Base-by-base conservation (phyloP, 2,888 invertebrate genomes). In the Apotomis capreana region DNA sequence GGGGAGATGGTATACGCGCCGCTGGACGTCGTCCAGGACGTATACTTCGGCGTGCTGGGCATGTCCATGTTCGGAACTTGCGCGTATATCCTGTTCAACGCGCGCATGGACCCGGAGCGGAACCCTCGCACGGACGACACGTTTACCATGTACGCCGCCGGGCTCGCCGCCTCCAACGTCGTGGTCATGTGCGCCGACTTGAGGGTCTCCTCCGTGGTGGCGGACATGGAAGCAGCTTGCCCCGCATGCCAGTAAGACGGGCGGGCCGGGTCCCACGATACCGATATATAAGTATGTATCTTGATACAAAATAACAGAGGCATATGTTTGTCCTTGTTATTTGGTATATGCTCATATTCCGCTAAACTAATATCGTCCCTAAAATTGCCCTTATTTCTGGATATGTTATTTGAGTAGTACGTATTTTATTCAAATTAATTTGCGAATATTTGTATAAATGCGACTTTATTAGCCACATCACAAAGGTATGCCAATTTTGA, bases 1-100 rank as follows among this genome's bases (percentile, higher is more conserved):
- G 92, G 92, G 68, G 92, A 93, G 81, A 86, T 91, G 84, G 79
- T 91, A 75, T 88, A 90, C 78, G 88, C 90, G 64, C 92, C 91
- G 37, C 79, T 93, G 81, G 92, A 93, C 77, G 87, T 93, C 72
- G 89, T 92, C 44, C 92, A 92, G 81, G 92, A 93, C 78, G 90
- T 92, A 84, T 92, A 86, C 84, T 92, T 86, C 80, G 89, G 90
- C 46, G 83, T 90, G 57, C 77, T 92, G 49, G 92, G 92, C 51
- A 81, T 88, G 37, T 83, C 76, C 4, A 78, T 93, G 74, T 92
- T 90, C 80, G 78, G 87, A 9, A 79, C 86, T 26, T 84, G 88
- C 77, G 92, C 92, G 1, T 89, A 89, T 5, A 72, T 91, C 73
- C 77, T 90, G 12, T 77, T 92, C 12, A 79, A 87, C 0, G 80